phyloP scores from a whole-genome alignment of 2,797 vertebrate species.

The Epinephelus malabaricus region DNA sequence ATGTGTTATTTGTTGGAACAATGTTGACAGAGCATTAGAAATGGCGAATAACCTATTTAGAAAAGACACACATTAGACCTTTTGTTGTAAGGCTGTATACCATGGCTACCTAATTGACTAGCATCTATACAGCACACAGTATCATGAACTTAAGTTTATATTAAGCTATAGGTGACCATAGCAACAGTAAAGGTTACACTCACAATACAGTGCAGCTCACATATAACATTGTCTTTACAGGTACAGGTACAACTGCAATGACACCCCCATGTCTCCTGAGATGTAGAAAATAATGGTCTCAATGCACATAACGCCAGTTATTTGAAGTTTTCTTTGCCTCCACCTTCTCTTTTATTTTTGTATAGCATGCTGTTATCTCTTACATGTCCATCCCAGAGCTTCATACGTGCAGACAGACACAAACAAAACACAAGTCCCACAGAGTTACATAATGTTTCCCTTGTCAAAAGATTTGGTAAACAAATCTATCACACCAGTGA shows the following conservation, averaged over 20 bases:
- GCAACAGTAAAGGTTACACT: not conserved
- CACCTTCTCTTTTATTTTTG: not conserved
- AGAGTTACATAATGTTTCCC: conserved; percentile 71
- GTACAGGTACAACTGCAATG: too few species aligned
- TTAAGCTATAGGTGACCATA: not conserved
- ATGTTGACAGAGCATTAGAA: conserved; percentile 18
- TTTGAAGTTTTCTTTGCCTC: not conserved
- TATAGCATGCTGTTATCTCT: conserved; percentile 9
- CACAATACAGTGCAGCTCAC: not conserved
- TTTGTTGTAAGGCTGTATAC: not conserved
- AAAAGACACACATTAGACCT: not conserved
- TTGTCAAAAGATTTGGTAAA: conserved; percentile 78
- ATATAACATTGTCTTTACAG: too few species aligned
- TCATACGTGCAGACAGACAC: conserved; percentile 37
- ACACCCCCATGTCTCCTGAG: too few species aligned
- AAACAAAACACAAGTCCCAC: conserved; percentile 51
- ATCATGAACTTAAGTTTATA: not conserved
- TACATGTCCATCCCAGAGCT: conserved; percentile 13
- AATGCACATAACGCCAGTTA: not conserved
- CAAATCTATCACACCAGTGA: conserved; percentile 75
- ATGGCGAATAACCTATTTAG: conserved; percentile 11
- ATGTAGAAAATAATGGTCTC: not conserved
- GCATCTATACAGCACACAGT: not conserved
- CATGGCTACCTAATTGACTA: not conserved
- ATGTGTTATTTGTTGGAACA: not conserved